Conservation (phyloP, 2,113 vertebrate genomes). For the Centrocercus urophasianus region DNA sequence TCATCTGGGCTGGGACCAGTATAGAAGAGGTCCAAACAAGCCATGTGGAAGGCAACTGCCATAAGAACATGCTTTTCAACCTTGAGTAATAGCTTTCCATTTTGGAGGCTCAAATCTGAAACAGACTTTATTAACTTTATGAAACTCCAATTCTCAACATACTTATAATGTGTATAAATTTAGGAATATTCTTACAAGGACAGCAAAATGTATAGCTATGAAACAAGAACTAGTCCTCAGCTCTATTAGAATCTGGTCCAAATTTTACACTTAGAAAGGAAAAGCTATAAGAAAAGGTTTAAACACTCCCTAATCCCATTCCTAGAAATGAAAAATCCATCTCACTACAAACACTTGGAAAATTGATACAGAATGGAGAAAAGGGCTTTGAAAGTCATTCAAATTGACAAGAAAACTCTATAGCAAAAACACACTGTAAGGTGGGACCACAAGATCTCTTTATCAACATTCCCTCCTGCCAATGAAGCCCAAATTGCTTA, state of each 20-base stretch:
- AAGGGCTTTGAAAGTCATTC: background rate
- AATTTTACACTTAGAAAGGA: background rate
- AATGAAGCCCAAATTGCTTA: background rate
- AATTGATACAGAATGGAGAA: background rate
- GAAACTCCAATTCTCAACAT: background rate
- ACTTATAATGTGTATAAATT: background rate
- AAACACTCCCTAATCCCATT: background rate
- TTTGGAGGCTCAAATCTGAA: background rate
- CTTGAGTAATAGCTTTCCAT: background rate
- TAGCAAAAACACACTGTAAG: background rate
- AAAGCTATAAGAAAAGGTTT: background rate
- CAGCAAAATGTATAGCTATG: background rate
- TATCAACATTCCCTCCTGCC: background rate
- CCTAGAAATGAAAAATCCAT: background rate
- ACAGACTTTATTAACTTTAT: background rate
- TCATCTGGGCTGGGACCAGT: background rate
- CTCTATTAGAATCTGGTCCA: background rate
- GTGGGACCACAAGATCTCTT: fast-evolving
- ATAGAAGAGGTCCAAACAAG: background rate
- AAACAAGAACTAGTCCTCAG: background rate
- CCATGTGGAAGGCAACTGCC: too few species aligned
- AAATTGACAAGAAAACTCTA: background rate
- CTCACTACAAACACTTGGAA: background rate
- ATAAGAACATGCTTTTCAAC: background rate
- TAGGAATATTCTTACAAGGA: background rate